Evolutionary conservation across 2,113 vertebrate genomes (phyloP), one percentile per base, ranked within the genome.

Genomic region (Hippolais icterina): DNA sequence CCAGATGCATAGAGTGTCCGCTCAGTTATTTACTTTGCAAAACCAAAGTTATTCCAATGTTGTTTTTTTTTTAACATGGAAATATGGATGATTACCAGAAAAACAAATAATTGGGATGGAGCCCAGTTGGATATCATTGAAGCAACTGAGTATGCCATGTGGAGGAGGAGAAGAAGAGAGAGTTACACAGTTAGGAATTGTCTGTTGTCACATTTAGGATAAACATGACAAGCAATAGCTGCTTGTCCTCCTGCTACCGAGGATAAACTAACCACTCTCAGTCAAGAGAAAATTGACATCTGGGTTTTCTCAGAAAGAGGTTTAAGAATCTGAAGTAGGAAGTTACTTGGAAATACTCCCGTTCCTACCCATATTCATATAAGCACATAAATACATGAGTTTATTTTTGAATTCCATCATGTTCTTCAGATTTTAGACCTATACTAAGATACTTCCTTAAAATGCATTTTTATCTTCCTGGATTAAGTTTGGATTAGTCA

Each of bases 31-130:
- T 92, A 71, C 37, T 97, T 81, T 46, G 14, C 37, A 92, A 95
- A 96, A 86, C 86, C 83, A 75, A 91, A 96, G 85, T 87, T 96
- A 94, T 93, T 92, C 65, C 28, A 59, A 64, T 39, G 63, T 10
- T 18, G 1, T 61, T 49, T 69, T 72, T 82, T 77, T 91, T 72
- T 54, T 10, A 1, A 79, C 68, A 93, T 84, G 86, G 90, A 96
- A 95, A 96, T 87, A 88, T 92, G 90, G 88, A 94, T 39, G 83
- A 92, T 93, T 94, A 93, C 93, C 90, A 97, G 77, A 93, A 96
- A 95, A 95, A 78, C 86, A 96, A 95, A 89, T 96, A 89, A 95
- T 60, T 95, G 93, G 76, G 83, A 94, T 65, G 23, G 13, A 93
- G 88, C 77, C 92, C 72, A 89, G 88, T 42, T 93, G 94, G 80